Conservation (phyloP, 2,888 invertebrate species). For the Tachina grossa region DNA sequence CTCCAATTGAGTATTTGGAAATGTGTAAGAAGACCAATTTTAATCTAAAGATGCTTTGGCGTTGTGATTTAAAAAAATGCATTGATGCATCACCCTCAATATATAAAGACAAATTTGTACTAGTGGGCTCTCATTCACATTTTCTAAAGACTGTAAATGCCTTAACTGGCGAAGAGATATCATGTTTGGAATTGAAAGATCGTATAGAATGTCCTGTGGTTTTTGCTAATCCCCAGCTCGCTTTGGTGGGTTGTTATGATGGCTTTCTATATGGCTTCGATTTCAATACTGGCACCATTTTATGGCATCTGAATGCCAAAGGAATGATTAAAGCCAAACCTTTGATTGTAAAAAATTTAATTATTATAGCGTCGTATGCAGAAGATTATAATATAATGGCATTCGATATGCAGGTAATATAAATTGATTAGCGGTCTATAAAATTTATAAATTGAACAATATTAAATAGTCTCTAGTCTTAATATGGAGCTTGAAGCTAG, state of each 20-base stretch:
- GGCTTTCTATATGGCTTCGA: slow-evolving; percentile 87
- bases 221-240: slow-evolving; percentile 81
- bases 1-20: neutral
- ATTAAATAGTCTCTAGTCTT: slow-evolving; percentile 69
- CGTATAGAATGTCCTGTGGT: slow-evolving; percentile 88
- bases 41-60: slow-evolving; percentile 75
- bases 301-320: slow-evolving; percentile 85
- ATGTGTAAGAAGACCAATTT: neutral
- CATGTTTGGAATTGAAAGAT: slow-evolving; percentile 85
- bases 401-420: slow-evolving; percentile 75
- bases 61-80: slow-evolving; percentile 85
- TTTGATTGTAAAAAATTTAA: slow-evolving; percentile 86
- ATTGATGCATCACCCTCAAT: slow-evolving; percentile 90
- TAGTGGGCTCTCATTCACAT: slow-evolving; percentile 90
- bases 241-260: slow-evolving; percentile 91
- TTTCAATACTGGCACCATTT: slow-evolving; percentile 83
- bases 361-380: slow-evolving; percentile 84
- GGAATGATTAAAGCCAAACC: slow-evolving; percentile 81
- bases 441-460: neutral
- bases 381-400: slow-evolving; percentile 79
- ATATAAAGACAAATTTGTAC: slow-evolving; percentile 81
- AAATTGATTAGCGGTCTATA: neutral
- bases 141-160: slow-evolving; percentile 86
- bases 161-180: slow-evolving; percentile 84
- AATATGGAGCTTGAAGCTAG: slow-evolving; percentile 78